A percentile compares a stretch with the other conserved stretches of the same genome.
Evolutionary conservation across 2,888 invertebrate species (phyloP).

Genomic region (Tridacna gigas): DNA sequence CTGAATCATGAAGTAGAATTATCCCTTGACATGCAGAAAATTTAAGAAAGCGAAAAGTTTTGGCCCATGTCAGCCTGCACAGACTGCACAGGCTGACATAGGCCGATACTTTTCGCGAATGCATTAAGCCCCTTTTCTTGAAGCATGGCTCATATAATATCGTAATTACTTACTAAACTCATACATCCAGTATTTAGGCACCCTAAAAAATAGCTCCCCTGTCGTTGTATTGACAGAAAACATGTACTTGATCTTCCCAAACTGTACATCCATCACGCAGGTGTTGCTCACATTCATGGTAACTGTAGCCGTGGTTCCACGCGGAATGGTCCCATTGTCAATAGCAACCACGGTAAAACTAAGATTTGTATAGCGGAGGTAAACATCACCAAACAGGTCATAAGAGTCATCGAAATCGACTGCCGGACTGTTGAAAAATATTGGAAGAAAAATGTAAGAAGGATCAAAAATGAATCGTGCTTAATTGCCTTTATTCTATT

Average conservation of each 20-base stretch:
- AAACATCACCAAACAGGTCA: slow-evolving; percentile 70
- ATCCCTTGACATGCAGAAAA: too few species aligned
- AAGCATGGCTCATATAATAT: too few species aligned
- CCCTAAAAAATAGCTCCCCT: slow-evolving; percentile 69
- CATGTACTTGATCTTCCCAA: slow-evolving; percentile 64
- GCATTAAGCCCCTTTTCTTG: too few species aligned
- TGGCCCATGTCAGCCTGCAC: too few species aligned
- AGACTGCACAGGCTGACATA: too few species aligned
- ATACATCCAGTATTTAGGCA: slow-evolving; percentile 76
- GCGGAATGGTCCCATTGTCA: slow-evolving; percentile 73
- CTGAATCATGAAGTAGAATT: too few species aligned
- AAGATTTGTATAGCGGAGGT: slow-evolving; percentile 68
- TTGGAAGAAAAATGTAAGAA: too few species aligned
- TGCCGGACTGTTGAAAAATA: slow-evolving; percentile 61
- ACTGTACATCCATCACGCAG: slow-evolving; percentile 74
- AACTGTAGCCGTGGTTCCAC: slow-evolving; percentile 71
- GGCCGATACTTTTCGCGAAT: too few species aligned
- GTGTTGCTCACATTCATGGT: slow-evolving; percentile 75
- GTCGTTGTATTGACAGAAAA: slow-evolving; percentile 67
- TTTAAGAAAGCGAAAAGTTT: too few species aligned
- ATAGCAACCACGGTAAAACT: slow-evolving; percentile 70
- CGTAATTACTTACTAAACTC: slow-evolving; percentile 71
- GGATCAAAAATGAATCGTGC: too few species aligned
- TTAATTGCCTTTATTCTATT: too few species aligned
- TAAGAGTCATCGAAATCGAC: slow-evolving; percentile 56